phyloP scores from a whole-genome alignment of 2,888 invertebrate species.

The Pterostichus madidus region DNA sequence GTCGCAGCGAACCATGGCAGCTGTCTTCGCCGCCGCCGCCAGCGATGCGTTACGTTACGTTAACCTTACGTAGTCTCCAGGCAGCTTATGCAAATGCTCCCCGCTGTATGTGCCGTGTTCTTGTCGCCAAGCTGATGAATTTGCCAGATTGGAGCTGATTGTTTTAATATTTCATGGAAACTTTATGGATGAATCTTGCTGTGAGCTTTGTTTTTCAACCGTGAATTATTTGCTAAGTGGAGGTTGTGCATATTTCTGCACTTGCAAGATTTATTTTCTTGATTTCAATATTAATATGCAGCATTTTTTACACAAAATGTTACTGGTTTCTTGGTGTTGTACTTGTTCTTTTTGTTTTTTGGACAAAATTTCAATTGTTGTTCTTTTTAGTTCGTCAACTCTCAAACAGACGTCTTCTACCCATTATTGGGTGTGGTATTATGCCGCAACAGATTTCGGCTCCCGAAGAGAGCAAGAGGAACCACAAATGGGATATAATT shows the following conservation, averaged over 20 bases:
- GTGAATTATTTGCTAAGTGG: conserved; percentile 53
- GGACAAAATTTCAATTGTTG: too few species aligned
- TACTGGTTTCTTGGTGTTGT: too few species aligned
- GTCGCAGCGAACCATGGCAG: conserved; percentile 24
- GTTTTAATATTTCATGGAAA: conserved; percentile 58
- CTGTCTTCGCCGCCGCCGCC: conserved; percentile 7
- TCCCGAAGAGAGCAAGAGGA: too few species aligned
- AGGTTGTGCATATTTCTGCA: conserved; percentile 26
- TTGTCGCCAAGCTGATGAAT: conserved; percentile 54
- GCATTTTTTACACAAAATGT: not conserved
- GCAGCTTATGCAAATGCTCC: conserved; percentile 54
- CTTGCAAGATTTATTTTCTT: not conserved
- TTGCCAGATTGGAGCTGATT: conserved; percentile 57
- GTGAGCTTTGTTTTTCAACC: conserved; percentile 43
- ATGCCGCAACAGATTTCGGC: too few species aligned
- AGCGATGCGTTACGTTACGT: conserved; percentile 36
- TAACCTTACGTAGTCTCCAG: conserved; percentile 25
- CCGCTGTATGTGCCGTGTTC: conserved; percentile 44
- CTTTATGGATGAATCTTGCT: conserved; percentile 39
- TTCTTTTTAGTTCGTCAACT: too few species aligned
- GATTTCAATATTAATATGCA: not conserved
- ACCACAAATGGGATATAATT: too few species aligned
- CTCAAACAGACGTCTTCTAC: too few species aligned
- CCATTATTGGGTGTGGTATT: too few species aligned
- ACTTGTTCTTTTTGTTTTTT: too few species aligned